Evolutionary conservation across 53 echinoderm and acorn worm species (phyloP), one percentile per base, ranked within the genome.

Genomic region (Pentamera pediparva): DNA sequence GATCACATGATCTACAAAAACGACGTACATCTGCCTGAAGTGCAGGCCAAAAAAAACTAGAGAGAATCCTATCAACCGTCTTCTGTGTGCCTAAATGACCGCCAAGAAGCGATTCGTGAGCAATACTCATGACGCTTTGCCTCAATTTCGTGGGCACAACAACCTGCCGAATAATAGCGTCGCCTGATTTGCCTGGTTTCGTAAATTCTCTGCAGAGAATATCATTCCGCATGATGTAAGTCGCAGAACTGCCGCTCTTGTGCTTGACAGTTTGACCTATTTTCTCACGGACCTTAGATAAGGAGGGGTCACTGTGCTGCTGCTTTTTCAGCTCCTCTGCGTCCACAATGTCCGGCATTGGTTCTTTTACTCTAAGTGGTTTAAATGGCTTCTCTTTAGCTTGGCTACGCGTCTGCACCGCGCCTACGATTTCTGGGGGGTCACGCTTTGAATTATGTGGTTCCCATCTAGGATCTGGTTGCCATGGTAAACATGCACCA

Each of bases 61-160:
- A 52, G 0, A 62, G 35, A 3, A 87, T 61, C 35, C 83, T 82
- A 43, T 87, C 79, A 47, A 30, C 53, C 13, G 82, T 83, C 33
- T 83, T 87, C 33, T 78, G 39, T 4, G 57, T 38, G 0, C 87
- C 82, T 37, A 62, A 52, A 26, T 87, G 82, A 2, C 87, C 82
- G 8, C 75, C 87, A 1, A 83, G 34, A 18, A 87, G 75, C 0
- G 82, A 74, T 43, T 87, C 87, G 60, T 87, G 79, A 25, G 82
- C 82, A 4, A 83, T 20, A 31, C 45, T 54, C 39, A 87, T 73
- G 4, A 87, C 83, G 1, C 22, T 40, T 15, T 7, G 20, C 39
- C 87, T 29, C 39, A 78, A 65, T 13, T 36, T 65, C 9, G 28
- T 3, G 1, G 78, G 82, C 17, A 78, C 75, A 1, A 87, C 78